Base-by-base conservation (phyloP, 2,888 invertebrate genomes). In the Baccha elongata region DNA sequence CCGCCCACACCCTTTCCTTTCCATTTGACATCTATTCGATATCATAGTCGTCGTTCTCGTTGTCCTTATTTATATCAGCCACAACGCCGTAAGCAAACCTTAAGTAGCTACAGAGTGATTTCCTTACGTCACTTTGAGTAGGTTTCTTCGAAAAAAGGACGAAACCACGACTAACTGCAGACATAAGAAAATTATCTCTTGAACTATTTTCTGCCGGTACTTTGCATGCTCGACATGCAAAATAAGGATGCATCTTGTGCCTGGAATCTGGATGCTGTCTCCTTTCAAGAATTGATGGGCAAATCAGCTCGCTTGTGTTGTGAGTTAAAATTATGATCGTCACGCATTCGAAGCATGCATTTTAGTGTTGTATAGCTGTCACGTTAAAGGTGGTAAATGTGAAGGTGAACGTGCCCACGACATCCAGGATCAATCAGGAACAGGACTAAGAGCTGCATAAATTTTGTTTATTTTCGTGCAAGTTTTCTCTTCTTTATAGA, bases 11-110 rank as follows among this genome's bases (percentile, higher is more conserved):
- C 13, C 19, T 23, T n/a, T 17, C 26, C 17, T 7, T n/a, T 29
- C 29, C 23, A 35, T 48, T 23, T 35, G 13, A 6, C 37, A 64
- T 64, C 23, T 44, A 48, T 48, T 48, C 21, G 48, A 35, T 48
- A 35, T 32, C 35, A 26, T 40, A 29, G 1, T 55, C 35, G 2
- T 62, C 53, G 26, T 11, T 15, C 17, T 35, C 11, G 15, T 44
- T 52, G 48, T 75, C 71, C 64, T 67, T 81, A 65, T 83, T 76
- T 76, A 76, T 76, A 76, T 60, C 58, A 74, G 11, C 75, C 69
- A 74, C 50, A 67, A 64, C 40, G 64, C 69, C 46, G 23, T 58
- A 64, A 74, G 80, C 62, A 72, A 65, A 65, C 58, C 40, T 7
- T 65, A 53, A 62, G 67, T 50, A 67, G 67, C 60, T 42, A 29